phyloP scores from a whole-genome alignment of 2,888 invertebrate genomes.

The Xanthorhoe spadicearia region DNA sequence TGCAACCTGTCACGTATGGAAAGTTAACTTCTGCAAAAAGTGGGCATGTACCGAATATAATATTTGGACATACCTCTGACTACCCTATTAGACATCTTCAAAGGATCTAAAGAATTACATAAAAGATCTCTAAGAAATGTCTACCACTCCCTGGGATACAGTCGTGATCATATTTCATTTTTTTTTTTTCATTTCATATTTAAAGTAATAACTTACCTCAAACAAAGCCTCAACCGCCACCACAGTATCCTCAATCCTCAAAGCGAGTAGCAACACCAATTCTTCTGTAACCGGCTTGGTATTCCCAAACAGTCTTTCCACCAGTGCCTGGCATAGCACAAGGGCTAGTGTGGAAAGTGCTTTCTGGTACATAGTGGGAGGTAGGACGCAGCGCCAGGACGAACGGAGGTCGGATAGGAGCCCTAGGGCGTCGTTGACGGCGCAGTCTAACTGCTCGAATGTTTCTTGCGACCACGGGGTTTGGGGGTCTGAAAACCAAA shows the following conservation, averaged over 20 bases:
- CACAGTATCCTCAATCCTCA: constrained; percentile 61
- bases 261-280: constrained; percentile 66
- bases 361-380: constrained; percentile 70
- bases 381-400: constrained; percentile 67
- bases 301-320: constrained; percentile 64
- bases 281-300: constrained; percentile 66
- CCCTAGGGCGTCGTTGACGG: constrained; percentile 64
- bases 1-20: too few relatives aligned
- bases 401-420: constrained; percentile 63
- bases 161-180: too few relatives aligned
- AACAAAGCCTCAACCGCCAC: constrained; percentile 61
- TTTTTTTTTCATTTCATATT: too few relatives aligned
- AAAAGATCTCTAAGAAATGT: too few relatives aligned
- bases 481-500: constrained; percentile 51
- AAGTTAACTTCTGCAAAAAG: too few relatives aligned
- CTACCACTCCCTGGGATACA: too few relatives aligned
- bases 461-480: constrained; percentile 63
- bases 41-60: too few relatives aligned
- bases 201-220: constrained; percentile 55
- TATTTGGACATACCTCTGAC: too few relatives aligned
- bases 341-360: constrained; percentile 64
- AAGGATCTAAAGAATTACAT: too few relatives aligned
- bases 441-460: constrained; percentile 69
- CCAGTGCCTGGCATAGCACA: constrained; percentile 63
- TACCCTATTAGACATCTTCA: too few relatives aligned